These are phyloP conservation scores for Drosophila subsilvestris DNA, from an alignment of 2,888 invertebrate species.

Conservation along the genomic window DNA sequence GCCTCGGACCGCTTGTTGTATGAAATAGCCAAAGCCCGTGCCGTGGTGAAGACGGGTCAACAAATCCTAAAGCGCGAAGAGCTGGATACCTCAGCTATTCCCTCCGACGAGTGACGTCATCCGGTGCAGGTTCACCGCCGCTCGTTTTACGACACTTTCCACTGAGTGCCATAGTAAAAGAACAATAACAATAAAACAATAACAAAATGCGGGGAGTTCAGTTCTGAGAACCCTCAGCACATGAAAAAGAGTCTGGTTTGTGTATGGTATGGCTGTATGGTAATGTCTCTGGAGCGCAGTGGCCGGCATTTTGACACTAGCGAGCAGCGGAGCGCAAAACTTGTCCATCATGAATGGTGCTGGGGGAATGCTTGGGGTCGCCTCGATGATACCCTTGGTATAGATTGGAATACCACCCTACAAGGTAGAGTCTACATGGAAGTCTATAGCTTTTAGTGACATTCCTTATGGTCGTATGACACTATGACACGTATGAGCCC, in stretches of 20 bases:
- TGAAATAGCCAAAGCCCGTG: slow-evolving; percentile 65
- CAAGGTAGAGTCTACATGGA: not conserved
- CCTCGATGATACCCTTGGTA: slow-evolving; percentile 4
- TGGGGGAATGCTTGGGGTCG: not conserved
- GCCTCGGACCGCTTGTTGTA: slow-evolving; percentile 66
- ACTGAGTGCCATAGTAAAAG: slow-evolving; percentile 43
- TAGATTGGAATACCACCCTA: not conserved
- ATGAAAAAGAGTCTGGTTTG: slow-evolving; percentile 9
- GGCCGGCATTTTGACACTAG: slow-evolving; percentile 47
- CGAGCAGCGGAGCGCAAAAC: slow-evolving; percentile 38
- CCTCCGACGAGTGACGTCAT: slow-evolving; percentile 46
- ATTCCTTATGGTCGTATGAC: no score
- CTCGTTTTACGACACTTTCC: slow-evolving; percentile 29
- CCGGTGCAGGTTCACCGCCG: slow-evolving; percentile 15
- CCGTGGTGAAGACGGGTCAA: slow-evolving; percentile 57
- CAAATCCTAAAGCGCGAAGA: slow-evolving; percentile 47
- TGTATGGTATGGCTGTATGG: slow-evolving; percentile 1
- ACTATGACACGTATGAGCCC: no score
- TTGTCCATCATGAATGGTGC: not conserved
- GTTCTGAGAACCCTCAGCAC: slow-evolving; percentile 40
- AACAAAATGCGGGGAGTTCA: slow-evolving; percentile 31
- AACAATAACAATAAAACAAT: slow-evolving; percentile 30
- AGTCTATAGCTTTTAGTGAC: not conserved
- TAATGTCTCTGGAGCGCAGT: slow-evolving; percentile 19
- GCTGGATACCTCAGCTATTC: not conserved